A percentile compares a stretch with the other conserved stretches of the same genome.
These are phyloP conservation scores for Hemaris fuciformis DNA, from an alignment of 2,888 invertebrate species.

Conservation along the genomic window DNA sequence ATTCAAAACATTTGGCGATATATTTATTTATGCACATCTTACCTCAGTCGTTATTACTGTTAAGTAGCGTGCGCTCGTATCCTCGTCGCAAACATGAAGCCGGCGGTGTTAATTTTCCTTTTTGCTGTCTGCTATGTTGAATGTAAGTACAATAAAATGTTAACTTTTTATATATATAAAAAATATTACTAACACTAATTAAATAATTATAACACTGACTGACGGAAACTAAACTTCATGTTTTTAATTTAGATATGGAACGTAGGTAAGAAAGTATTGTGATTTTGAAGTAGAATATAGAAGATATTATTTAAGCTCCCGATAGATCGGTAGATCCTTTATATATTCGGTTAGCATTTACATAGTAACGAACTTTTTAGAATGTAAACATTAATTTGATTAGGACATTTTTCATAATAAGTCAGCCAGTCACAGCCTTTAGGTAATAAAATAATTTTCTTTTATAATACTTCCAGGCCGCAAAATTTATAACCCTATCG, in stretches of 20 bases:
- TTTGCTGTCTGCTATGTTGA: slow-evolving; percentile 54
- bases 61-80: slow-evolving; percentile 25
- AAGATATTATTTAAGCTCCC: too few relatives aligned
- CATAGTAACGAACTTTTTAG: too few relatives aligned
- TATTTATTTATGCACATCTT: slow-evolving; percentile 26
- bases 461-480: slow-evolving; percentile 47
- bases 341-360: too few relatives aligned
- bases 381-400: too few relatives aligned
- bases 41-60: slow-evolving; percentile 21
- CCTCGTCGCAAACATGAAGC: slow-evolving; percentile 53
- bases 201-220: not conserved
- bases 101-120: slow-evolving; percentile 47
- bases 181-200: too few relatives aligned
- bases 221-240: too few relatives aligned
- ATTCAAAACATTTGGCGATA: slow-evolving; percentile 17
- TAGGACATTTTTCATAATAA: too few relatives aligned
- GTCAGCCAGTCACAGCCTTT: not conserved
- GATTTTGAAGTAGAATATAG: too few relatives aligned
- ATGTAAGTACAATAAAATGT: slow-evolving; percentile 52
- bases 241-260: too few relatives aligned
- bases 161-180: too few relatives aligned
- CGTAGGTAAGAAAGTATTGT: too few relatives aligned
- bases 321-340: too few relatives aligned
- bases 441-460: not conserved
- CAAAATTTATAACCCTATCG: slow-evolving; percentile 44